A percentile compares a stretch with the other conserved stretches of the same genome.
phyloP scores from a whole-genome alignment of 2,888 invertebrate genomes.

The Azorinus chamasolen region DNA sequence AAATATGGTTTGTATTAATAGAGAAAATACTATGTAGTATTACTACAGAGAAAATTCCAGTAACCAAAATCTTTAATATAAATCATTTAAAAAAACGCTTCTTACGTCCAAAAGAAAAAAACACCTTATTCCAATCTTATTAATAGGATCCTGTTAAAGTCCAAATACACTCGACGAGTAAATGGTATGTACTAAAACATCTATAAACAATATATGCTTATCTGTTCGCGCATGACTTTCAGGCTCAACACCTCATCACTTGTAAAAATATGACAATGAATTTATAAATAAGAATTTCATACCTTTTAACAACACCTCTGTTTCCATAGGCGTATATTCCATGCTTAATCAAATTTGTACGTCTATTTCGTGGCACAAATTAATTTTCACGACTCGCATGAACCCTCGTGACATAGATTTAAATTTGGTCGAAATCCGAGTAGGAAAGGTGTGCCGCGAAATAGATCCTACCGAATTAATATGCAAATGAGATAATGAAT shows the following conservation, averaged over 20 bases:
- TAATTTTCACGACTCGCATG: conserved; percentile 49
- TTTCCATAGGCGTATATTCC: conserved; percentile 74
- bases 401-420: conserved; percentile 25
- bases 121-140: too few species aligned
- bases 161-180: too few species aligned
- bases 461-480: conserved; percentile 47
- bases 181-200: too few species aligned
- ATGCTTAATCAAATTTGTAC: conserved; percentile 59
- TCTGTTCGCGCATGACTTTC: not conserved
- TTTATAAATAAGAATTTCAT: conserved; percentile 8
- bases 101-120: too few species aligned
- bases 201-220: too few species aligned
- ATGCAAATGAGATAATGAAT: conserved; percentile 66
- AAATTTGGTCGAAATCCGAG: conserved; percentile 30
- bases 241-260: not conserved
- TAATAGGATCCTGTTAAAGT: too few species aligned
- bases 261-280: not conserved
- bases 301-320: conserved; percentile 78
- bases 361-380: conserved; percentile 55
- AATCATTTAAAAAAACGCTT: too few species aligned
- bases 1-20: too few species aligned
- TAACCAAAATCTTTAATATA: too few species aligned
- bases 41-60: too few species aligned
- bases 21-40: too few species aligned
- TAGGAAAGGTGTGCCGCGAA: conserved; percentile 50